Evolutionary conservation across 2,113 vertebrate species (phyloP).

Genomic region (Gobiocypris rarus): DNA sequence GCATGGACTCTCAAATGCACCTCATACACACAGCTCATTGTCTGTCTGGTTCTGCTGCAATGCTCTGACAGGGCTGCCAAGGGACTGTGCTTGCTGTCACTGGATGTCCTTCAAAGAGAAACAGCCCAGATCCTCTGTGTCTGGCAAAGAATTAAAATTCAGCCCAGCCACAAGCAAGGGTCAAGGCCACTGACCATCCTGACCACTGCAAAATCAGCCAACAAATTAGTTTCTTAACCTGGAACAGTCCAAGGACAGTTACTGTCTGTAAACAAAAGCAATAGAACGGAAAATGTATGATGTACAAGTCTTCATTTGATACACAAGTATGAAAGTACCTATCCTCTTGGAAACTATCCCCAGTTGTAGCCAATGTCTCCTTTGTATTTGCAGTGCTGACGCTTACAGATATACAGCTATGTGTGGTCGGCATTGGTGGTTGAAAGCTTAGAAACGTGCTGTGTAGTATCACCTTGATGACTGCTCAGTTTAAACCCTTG

Average conservation of each 20-base stretch:
- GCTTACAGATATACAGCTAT: slow-evolving; percentile 12
- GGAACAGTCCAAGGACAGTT: slow-evolving; percentile 66
- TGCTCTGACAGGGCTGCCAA: slow-evolving; percentile 52
- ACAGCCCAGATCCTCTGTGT: slow-evolving; percentile 30
- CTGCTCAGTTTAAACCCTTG: slow-evolving; percentile 20
- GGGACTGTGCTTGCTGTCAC: slow-evolving; percentile 55
- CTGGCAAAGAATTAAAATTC: slow-evolving; percentile 64
- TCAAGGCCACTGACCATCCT: slow-evolving; percentile 58
- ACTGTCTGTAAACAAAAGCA: slow-evolving; percentile 39
- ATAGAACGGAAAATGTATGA: slow-evolving; percentile 7
- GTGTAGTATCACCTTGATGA: slow-evolving; percentile 41
- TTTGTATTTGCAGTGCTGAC: slow-evolving; percentile 33
- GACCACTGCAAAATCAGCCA: slow-evolving; percentile 66
- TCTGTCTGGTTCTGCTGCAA: slow-evolving; percentile 42
- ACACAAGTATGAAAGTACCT: background rate
- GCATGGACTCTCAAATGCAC: slow-evolving; percentile 20
- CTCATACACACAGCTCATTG: slow-evolving; percentile 48
- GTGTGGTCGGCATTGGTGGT: slow-evolving; percentile 8
- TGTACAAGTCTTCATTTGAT: background rate
- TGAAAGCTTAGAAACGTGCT: slow-evolving; percentile 10
- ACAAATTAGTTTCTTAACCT: slow-evolving; percentile 73
- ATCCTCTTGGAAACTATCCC: background rate
- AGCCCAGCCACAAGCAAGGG: slow-evolving; percentile 46
- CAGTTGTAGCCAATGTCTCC: slow-evolving; percentile 12
- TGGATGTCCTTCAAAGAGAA: slow-evolving; percentile 64